A percentile compares a stretch with the other conserved stretches of the same genome.
Evolutionary conservation across 2,888 invertebrate genomes (phyloP).

Genomic region (Lepidochitona cinerea): DNA sequence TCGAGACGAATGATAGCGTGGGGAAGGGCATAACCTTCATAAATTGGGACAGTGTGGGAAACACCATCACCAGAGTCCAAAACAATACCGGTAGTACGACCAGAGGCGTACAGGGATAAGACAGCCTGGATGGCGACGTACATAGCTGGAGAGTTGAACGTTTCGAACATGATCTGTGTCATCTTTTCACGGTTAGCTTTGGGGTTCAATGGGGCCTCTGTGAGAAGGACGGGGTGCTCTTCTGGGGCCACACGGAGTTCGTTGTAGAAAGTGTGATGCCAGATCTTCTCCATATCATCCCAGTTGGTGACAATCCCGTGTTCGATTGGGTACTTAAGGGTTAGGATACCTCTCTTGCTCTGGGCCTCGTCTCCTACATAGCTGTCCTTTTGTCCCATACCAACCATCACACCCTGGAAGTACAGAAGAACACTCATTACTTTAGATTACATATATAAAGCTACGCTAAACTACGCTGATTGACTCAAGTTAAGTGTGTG

Average conservation of each 20-base stretch:
- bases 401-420: slow-evolving; percentile 82
- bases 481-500: too few species aligned
- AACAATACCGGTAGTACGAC: slow-evolving; percentile 97
- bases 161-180: background rate
- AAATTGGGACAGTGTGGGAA: background rate
- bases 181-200: background rate
- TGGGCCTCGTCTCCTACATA: background rate
- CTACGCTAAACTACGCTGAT: too few species aligned
- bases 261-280: background rate
- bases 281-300: background rate
- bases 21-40: background rate
- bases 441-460: too few species aligned
- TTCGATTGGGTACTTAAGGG: background rate
- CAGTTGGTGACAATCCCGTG: background rate
- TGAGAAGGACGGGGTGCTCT: background rate
- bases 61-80: background rate
- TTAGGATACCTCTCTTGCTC: background rate
- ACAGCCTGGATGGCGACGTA: background rate
- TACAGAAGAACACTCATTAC: too few species aligned
- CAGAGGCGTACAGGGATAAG: slow-evolving; percentile 85
- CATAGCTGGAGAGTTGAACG: background rate
- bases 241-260: background rate
- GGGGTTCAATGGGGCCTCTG: background rate
- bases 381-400: slow-evolving; percentile 89
- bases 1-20: slow-evolving; percentile 51